These are phyloP conservation scores for Gadopsis marmoratus DNA, from an alignment of 2,797 vertebrate species.

Conservation along the genomic window DNA sequence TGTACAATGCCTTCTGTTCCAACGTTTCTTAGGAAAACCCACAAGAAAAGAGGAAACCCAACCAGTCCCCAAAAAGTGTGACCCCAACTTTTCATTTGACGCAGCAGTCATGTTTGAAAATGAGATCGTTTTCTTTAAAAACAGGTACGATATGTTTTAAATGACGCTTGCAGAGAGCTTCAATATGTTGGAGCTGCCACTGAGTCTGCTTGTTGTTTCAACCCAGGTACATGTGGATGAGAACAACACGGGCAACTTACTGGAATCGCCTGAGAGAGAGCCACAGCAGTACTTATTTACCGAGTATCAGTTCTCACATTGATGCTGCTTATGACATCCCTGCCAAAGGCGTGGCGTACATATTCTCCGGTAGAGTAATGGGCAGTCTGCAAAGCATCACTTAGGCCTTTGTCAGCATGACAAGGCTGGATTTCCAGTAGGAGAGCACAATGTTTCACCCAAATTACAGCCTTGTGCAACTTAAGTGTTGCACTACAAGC, in stretches of 20 bases:
- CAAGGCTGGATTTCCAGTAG: conserved; percentile 64
- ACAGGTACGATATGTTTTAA: conserved; percentile 57
- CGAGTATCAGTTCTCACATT: conserved; percentile 61
- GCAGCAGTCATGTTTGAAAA: conserved; percentile 70
- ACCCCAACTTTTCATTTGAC: conserved; percentile 70
- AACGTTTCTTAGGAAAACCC: conserved; percentile 62
- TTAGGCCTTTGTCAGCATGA: conserved; percentile 72
- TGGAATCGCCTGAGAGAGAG: conserved; percentile 72
- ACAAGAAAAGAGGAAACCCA: conserved; percentile 34
- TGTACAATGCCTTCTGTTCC: neutral
- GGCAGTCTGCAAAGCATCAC: conserved; percentile 60
- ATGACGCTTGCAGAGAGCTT: neutral
- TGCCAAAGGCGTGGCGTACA: conserved; percentile 69
- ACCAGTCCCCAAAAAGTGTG: conserved; percentile 63
- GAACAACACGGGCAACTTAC: conserved; percentile 58
- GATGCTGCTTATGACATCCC: conserved; percentile 79
- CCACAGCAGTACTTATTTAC: conserved; percentile 67
- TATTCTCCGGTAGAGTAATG: conserved; percentile 81
- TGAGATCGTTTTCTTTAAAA: conserved; percentile 78
- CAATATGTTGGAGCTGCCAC: neutral
- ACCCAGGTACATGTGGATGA: conserved; percentile 75
- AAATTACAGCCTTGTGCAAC: conserved; percentile 76
- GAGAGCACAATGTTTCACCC: conserved; percentile 40
- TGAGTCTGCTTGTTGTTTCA: conserved; percentile 11
- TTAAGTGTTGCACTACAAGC: conserved; percentile 67